These are phyloP conservation scores for Accipiter cooperii DNA, from an alignment of 2,113 vertebrate species.

Conservation along the genomic window DNA sequence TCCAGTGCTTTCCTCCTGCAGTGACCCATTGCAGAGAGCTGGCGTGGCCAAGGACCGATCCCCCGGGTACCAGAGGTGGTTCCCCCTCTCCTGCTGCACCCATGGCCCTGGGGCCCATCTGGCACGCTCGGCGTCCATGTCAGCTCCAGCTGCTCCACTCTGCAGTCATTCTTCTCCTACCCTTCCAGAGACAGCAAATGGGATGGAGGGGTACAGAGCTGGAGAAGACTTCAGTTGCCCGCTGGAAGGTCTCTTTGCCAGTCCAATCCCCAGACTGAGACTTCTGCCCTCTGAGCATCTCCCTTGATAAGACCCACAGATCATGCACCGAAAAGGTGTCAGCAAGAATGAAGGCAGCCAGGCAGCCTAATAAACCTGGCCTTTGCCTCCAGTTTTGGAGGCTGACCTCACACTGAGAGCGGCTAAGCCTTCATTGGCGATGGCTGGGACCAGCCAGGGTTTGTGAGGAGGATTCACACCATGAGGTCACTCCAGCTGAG, in stretches of 20 bases:
- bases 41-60: accelerated
- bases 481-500: background rate
- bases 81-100: background rate
- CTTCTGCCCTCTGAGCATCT: accelerated
- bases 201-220: background rate
- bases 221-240: background rate
- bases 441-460: no score
- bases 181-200: background rate
- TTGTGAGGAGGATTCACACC: background rate
- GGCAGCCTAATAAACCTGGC: background rate
- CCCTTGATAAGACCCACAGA: background rate
- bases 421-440: background rate
- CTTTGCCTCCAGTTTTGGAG: background rate
- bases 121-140: accelerated
- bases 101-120: accelerated
- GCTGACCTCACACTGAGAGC: background rate
- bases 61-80: background rate
- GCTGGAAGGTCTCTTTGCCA: background rate
- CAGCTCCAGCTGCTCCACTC: background rate
- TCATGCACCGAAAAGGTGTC: background rate
- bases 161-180: background rate
- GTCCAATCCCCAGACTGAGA: background rate
- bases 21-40: background rate
- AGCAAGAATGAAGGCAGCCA: background rate
- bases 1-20: background rate